These are phyloP conservation scores for Lordiphosa fenestrarum DNA, from an alignment of 2,888 invertebrate genomes.

Conservation along the genomic window DNA sequence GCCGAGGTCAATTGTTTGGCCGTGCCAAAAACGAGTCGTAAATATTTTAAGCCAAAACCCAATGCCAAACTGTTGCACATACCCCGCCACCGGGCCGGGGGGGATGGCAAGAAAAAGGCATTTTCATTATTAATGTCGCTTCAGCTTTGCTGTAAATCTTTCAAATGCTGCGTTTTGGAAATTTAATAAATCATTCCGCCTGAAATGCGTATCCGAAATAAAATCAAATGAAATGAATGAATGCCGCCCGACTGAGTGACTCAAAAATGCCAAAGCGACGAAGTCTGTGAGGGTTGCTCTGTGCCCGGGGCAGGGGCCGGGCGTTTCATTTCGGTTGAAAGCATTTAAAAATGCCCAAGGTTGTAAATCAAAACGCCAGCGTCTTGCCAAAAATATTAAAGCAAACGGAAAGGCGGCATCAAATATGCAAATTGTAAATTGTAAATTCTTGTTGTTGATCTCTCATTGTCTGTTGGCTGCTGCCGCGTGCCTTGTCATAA, in stretches of 20 bases:
- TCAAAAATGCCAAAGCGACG: slow-evolving; percentile 25
- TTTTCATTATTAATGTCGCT: slow-evolving; percentile 48
- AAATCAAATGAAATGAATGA: slow-evolving; percentile 64
- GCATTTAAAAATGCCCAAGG: slow-evolving; percentile 51
- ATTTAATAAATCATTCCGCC: slow-evolving; percentile 73
- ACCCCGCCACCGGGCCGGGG: slow-evolving; percentile 15
- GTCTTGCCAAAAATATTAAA: slow-evolving; percentile 46
- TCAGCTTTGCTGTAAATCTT: slow-evolving; percentile 24
- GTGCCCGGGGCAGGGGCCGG: slow-evolving; percentile 14
- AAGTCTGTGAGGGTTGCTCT: slow-evolving; percentile 34
- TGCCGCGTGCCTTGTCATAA: slow-evolving; percentile 31
- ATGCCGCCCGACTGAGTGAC: slow-evolving; percentile 47
- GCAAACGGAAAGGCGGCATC: slow-evolving; percentile 37
- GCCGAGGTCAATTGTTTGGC: slow-evolving; percentile 43
- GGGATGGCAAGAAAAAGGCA: slow-evolving; percentile 31
- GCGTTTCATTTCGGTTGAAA: slow-evolving; percentile 27
- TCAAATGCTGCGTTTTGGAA: slow-evolving; percentile 47
- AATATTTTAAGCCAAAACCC: slow-evolving; percentile 33
- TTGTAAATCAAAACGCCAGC: slow-evolving; percentile 69
- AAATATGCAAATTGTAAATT: slow-evolving; percentile 67
- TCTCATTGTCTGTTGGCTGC: slow-evolving; percentile 13
- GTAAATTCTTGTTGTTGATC: slow-evolving; percentile 21
- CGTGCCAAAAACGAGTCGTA: slow-evolving; percentile 14
- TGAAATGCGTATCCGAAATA: slow-evolving; percentile 53
- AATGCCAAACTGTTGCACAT: slow-evolving; percentile 59